A percentile compares a stretch with the other conserved stretches of the same genome.
These are phyloP conservation scores for Parnassius apollo DNA, from an alignment of 2,888 invertebrate genomes.

Conservation along the genomic window DNA sequence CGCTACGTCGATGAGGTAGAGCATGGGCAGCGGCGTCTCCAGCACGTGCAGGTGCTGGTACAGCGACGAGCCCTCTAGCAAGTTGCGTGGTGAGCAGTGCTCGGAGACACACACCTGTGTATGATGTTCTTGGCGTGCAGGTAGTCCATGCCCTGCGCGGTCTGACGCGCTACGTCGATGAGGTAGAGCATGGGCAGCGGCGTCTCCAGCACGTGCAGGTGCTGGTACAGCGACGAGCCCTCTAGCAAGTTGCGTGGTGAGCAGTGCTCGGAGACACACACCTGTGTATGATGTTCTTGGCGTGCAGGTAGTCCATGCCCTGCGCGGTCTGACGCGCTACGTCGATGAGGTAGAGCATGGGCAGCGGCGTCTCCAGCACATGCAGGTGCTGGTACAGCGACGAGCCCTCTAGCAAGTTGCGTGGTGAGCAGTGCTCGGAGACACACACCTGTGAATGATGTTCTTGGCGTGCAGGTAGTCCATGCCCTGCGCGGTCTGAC, in stretches of 20 bases:
- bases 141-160: conserved; percentile 99
- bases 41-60: conserved; percentile 98
- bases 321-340: conserved; percentile 98
- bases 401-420: conserved; percentile 86
- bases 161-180: conserved; percentile 97
- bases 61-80: conserved; percentile 92
- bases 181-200: conserved; percentile 95
- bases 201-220: conserved; percentile 97
- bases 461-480: conserved; percentile 99
- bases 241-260: conserved; percentile 65
- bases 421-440: background rate
- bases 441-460: conserved; percentile 87
- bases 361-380: conserved; percentile 96
- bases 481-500: conserved; percentile 99
- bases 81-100: too few species aligned
- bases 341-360: conserved; percentile 82
- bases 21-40: conserved; percentile 91
- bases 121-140: conserved; percentile 99
- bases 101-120: conserved; percentile 60
- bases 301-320: conserved; percentile 99
- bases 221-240: conserved; percentile 97
- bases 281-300: conserved; percentile 95
- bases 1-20: conserved; percentile 90
- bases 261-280: conserved; percentile 4
- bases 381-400: conserved; percentile 98